phyloP scores from a whole-genome alignment of 1,140 invertebrate genomes.

The Condylostylus longicornis region DNA sequence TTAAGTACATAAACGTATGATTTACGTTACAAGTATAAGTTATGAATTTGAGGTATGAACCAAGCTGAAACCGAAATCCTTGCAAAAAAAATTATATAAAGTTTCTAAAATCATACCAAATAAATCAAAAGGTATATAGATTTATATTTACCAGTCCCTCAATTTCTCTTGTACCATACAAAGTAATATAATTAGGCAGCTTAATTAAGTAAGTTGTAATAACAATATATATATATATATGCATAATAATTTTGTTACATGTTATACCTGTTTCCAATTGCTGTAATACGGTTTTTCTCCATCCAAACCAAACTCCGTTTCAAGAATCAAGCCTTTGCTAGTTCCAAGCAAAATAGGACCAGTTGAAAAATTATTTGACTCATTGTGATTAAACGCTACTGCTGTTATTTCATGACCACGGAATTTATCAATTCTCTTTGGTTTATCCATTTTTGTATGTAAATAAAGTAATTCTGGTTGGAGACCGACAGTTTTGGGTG shows the following conservation, averaged over 20 bases:
- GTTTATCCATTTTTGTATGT: constrained; percentile 46
- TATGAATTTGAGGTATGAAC: background rate
- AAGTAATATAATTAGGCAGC: constrained; percentile 57
- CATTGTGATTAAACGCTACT: constrained; percentile 75
- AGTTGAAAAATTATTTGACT: constrained; percentile 51
- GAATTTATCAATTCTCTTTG: constrained; percentile 45
- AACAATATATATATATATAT: background rate
- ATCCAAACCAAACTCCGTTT: constrained; percentile 67
- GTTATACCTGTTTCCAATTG: constrained; percentile 77
- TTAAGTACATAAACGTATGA: background rate
- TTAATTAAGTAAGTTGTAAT: constrained; percentile 23
- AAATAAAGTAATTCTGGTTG: constrained; percentile 67
- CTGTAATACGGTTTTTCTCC: constrained; percentile 70
- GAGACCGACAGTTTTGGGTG: constrained; percentile 43
- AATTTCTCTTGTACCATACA: constrained; percentile 52
- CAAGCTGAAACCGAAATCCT: constrained; percentile 2
- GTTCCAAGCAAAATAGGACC: constrained; percentile 79
- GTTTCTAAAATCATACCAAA: constrained; percentile 1
- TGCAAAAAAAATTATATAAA: constrained; percentile 9
- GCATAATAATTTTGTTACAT: background rate
- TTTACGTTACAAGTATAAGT: background rate
- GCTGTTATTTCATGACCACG: constrained; percentile 76
- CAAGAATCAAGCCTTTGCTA: constrained; percentile 79
- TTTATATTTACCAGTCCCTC: constrained; percentile 50
- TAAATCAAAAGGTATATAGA: constrained; percentile 1